Evolutionary conservation across 2,113 vertebrate species (phyloP).

Genomic region (Syrmaticus mikado): DNA sequence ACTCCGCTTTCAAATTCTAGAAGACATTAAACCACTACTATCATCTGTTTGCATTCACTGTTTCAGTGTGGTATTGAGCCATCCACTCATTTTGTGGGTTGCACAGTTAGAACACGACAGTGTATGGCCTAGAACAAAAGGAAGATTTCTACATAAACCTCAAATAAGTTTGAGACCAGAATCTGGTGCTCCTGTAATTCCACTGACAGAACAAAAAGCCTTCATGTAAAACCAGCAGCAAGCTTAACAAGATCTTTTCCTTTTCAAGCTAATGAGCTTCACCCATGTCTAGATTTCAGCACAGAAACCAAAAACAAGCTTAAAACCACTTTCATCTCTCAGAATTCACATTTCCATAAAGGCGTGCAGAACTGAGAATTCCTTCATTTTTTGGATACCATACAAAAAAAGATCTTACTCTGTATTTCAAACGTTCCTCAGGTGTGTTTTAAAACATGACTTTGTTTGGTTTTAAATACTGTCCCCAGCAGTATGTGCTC

Average conservation of each 20-base stretch:
- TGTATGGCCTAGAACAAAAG: background rate
- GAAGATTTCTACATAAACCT: background rate
- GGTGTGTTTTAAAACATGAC: background rate
- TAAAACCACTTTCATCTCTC: background rate
- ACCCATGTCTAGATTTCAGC: background rate
- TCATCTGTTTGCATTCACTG: background rate
- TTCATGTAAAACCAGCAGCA: background rate
- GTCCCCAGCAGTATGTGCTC: background rate
- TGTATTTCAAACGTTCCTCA: background rate
- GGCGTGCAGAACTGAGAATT: background rate
- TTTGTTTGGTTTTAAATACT: background rate
- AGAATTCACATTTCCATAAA: background rate
- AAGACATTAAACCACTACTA: background rate
- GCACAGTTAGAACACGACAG: fast-evolving
- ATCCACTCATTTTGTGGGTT: background rate
- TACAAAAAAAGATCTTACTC: background rate
- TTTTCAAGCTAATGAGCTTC: background rate
- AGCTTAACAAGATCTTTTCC: background rate
- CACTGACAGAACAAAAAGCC: background rate
- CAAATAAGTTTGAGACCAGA: background rate
- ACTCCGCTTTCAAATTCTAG: background rate
- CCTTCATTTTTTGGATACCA: background rate
- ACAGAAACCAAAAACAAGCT: background rate
- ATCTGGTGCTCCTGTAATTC: background rate
- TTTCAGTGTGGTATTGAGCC: background rate